phyloP scores from a whole-genome alignment of 1,140 invertebrate species.

The Tetramorium simillimum region DNA sequence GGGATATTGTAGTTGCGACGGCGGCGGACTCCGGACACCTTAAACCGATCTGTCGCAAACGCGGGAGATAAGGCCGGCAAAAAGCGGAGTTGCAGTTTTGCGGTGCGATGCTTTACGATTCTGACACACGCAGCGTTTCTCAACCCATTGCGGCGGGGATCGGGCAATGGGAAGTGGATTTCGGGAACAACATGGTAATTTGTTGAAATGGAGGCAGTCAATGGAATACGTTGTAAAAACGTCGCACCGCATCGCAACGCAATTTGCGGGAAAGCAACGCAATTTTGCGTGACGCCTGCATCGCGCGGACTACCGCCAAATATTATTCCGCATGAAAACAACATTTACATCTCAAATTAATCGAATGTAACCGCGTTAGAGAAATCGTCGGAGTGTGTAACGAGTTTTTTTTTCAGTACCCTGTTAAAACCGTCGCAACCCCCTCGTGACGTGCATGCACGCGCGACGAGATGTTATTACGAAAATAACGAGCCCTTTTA shows the following conservation, averaged over 20 bases:
- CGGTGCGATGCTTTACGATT: slow-evolving; percentile 31
- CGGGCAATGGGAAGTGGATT: not conserved
- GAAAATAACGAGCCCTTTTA: slow-evolving; percentile 59
- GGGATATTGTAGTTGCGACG: slow-evolving; percentile 38
- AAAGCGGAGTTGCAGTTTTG: slow-evolving; percentile 46
- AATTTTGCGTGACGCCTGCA: not conserved
- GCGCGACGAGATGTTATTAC: slow-evolving; percentile 57
- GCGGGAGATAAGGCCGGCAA: slow-evolving; percentile 43
- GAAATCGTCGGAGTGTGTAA: not conserved
- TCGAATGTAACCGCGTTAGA: not conserved
- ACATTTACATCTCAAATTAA: slow-evolving; percentile 36
- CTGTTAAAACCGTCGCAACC: slow-evolving; percentile 20
- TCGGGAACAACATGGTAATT: not conserved
- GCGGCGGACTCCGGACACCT: slow-evolving; percentile 5
- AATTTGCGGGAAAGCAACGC: not conserved
- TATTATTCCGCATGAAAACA: slow-evolving; percentile 4
- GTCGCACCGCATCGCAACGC: not conserved
- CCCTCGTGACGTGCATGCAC: slow-evolving; percentile 25
- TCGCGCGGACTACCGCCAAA: not conserved
- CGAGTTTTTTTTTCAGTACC: not conserved
- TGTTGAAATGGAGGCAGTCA: not conserved
- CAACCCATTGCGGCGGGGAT: slow-evolving; percentile 7
- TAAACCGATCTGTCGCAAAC: slow-evolving; percentile 55
- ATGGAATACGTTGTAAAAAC: slow-evolving; percentile 9
- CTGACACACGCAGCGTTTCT: slow-evolving; percentile 29